A percentile compares a stretch with the other conserved stretches of the same genome.
These are phyloP conservation scores for Amblyjoppa proteus DNA, from an alignment of 2,888 invertebrate species.

Conservation along the genomic window DNA sequence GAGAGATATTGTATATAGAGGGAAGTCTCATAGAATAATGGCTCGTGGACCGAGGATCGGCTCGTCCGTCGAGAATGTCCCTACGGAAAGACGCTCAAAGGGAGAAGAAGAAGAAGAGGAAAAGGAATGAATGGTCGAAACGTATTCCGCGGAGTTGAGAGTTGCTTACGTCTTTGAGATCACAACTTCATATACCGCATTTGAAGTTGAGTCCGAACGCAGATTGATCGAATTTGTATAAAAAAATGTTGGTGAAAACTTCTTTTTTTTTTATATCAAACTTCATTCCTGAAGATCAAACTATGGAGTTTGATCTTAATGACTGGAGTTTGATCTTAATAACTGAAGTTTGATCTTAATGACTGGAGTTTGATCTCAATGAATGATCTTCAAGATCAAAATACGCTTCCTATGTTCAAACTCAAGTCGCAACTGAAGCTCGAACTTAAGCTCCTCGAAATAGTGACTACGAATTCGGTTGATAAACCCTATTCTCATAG, in stretches of 20 bases:
- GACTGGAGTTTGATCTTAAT: too few species aligned
- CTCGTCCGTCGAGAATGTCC: constrained; percentile 26
- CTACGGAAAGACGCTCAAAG: constrained; percentile 28
- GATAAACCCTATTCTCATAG: constrained; percentile 4
- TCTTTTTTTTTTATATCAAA: too few species aligned
- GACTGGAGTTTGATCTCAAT: too few species aligned
- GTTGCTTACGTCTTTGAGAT: not conserved
- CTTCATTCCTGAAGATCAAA: not conserved
- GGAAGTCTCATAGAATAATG: constrained; percentile 47
- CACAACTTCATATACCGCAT: not conserved
- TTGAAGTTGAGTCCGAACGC: not conserved
- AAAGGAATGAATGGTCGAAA: constrained; percentile 3
- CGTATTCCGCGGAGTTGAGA: constrained; percentile 10
- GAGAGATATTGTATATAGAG: constrained; percentile 12
- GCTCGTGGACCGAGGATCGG: constrained; percentile 37
- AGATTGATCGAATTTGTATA: not conserved
- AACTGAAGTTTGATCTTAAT: too few species aligned
- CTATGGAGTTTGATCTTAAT: not conserved
- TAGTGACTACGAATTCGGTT: not conserved
- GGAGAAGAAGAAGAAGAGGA: constrained; percentile 18
- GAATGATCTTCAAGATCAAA: not conserved
- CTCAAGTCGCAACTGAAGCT: too few species aligned
- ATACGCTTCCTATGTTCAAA: not conserved
- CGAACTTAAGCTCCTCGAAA: not conserved
- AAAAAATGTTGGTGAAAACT: not conserved